Conservation (phyloP, 2,113 vertebrate genomes). For the Ciconia boyciana region DNA sequence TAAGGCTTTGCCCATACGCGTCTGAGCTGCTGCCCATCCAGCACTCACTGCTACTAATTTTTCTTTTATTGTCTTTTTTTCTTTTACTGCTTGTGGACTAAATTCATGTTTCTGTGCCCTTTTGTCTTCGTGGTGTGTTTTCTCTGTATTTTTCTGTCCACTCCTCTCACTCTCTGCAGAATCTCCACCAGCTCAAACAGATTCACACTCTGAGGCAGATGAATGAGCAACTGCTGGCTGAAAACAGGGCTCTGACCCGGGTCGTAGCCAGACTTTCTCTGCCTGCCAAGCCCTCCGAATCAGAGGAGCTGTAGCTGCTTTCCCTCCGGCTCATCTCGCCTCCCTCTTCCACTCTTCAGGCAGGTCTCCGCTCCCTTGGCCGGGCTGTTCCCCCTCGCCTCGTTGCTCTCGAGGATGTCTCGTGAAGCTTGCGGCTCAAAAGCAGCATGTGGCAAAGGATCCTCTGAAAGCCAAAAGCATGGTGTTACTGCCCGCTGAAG, state of each 20-base stretch:
- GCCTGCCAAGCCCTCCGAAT: constrained; percentile 82
- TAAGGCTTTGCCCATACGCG: background rate
- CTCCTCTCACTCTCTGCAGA: constrained; percentile 81
- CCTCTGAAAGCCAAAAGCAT: background rate
- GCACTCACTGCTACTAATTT: constrained; percentile 25
- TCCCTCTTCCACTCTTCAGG: constrained; percentile 71
- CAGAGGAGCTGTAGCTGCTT: constrained; percentile 87
- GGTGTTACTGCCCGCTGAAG: background rate
- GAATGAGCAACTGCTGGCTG: constrained; percentile 89
- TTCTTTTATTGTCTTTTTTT: background rate
- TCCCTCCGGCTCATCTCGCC: constrained; percentile 69
- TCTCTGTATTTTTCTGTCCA: constrained; percentile 65
- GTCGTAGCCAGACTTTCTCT: constrained; percentile 87
- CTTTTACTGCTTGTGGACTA: constrained; percentile 33
- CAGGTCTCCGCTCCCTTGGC: constrained; percentile 64
- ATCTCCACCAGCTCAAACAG: constrained; percentile 89
- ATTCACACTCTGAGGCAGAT: constrained; percentile 87
- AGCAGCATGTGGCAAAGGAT: background rate
- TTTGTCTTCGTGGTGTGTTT: constrained; percentile 60
- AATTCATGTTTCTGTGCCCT: constrained; percentile 60
- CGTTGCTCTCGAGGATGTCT: background rate
- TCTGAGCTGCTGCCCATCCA: background rate
- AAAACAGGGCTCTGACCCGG: constrained; percentile 93
- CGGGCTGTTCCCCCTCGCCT: background rate
- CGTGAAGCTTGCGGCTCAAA: background rate